Evolutionary conservation across 2,797 vertebrate genomes (phyloP).

Genomic region (Clarias platycephalus): DNA sequence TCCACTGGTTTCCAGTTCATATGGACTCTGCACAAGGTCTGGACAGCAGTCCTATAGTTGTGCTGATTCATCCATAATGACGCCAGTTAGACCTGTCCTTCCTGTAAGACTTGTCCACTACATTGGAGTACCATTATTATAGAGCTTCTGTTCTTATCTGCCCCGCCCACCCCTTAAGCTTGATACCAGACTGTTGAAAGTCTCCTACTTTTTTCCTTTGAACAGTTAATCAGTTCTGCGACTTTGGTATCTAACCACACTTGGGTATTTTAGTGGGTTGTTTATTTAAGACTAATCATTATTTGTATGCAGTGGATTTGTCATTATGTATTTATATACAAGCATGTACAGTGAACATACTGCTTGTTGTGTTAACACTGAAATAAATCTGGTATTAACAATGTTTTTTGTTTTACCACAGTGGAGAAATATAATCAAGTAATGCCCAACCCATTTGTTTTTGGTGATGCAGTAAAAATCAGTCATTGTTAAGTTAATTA

Average conservation of each 20-base stretch:
- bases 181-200: background rate
- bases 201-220: background rate
- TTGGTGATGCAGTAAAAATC: background rate
- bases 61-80: slow-evolving; percentile 10
- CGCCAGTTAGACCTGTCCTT: slow-evolving; percentile 25
- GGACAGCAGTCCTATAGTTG: background rate
- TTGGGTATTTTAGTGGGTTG: slow-evolving; percentile 65
- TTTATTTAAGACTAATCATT: slow-evolving; percentile 67
- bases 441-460: background rate
- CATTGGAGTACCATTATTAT: slow-evolving; percentile 31
- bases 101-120: slow-evolving; percentile 43
- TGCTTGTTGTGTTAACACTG: slow-evolving; percentile 62
- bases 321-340: slow-evolving; percentile 78
- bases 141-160: slow-evolving; percentile 12
- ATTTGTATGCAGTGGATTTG: slow-evolving; percentile 67
- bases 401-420: background rate
- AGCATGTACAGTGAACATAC: slow-evolving; percentile 68
- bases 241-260: slow-evolving; percentile 49
- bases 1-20: slow-evolving; percentile 1
- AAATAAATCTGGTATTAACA: slow-evolving; percentile 58
- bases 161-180: background rate
- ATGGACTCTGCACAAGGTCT: slow-evolving; percentile 24
- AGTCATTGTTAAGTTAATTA: background rate
- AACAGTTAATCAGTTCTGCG: slow-evolving; percentile 29
- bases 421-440: background rate